Evolutionary conservation across 2,888 invertebrate species (phyloP), one percentile per base, ranked within the genome.

Genomic region (Philereme vetulata): DNA sequence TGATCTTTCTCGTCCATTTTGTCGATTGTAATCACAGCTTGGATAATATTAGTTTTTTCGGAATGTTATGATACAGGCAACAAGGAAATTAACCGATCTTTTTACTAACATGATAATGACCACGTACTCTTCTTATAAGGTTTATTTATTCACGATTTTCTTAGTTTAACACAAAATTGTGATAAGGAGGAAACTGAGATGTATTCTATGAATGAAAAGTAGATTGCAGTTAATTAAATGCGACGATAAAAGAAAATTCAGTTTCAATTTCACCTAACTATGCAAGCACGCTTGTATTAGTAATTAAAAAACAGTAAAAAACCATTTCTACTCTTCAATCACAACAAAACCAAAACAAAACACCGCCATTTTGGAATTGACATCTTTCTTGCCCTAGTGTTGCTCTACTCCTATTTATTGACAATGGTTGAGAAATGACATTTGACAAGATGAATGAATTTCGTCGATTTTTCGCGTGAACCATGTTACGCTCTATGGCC

Each of bases 1-100:
- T 73, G 65, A 38, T 76, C 74, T 64, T 78, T 78, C 54, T 65
- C 58, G 4, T 83, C 80, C 81, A 84, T 85, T 58, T 66, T 77
- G 9, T 33, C 4, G 42, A 40, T 36, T 48, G 38, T 44, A 43
- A 5, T 56, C 44, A 44, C 32, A 4, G 10, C 5, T 9, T 46
- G 5, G 34, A 0, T 3, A 34, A 34, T 9, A 6, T 33, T n/a
- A 21, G 36, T 45, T 44, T n/a, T 35, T 7, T 52, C 21, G 36
- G 36, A 44, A 4, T 45, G 9, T 35, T 9, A 44, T 9, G 44
- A n/a, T 36, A 38, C 4, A 21, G 4, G 36, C 35, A 4, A 3
- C 8, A n/a, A 9, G 33, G 2, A 35, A 36, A 4, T 7, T 34
- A 21, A 21, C n/a, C n/a, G 34, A 40, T 10, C 6, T 48, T 42